A percentile compares a stretch with the other conserved stretches of the same genome.
Conservation (phyloP, 1,140 invertebrate species). For the Heliconius nattereri region DNA sequence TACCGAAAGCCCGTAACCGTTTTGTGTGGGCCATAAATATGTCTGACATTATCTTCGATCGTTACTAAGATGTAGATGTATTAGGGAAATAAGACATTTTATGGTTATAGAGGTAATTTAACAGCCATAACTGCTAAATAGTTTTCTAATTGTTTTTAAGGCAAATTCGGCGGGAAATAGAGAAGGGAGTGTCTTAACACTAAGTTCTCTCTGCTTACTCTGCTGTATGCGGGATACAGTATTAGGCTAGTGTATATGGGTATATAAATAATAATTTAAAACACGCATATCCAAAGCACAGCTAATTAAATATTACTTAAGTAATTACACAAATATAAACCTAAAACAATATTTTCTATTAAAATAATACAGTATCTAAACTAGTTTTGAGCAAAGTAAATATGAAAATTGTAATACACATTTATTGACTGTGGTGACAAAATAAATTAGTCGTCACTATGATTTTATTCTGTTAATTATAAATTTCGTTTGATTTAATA, state of each 20-base stretch:
- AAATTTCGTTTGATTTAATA: background rate
- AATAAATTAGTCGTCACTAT: background rate
- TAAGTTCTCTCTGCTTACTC: too few relatives aligned
- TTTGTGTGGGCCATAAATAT: constrained; percentile 58
- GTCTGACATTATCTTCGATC: constrained; percentile 52
- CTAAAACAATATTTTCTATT: background rate
- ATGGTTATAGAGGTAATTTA: constrained; percentile 56
- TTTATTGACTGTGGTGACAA: constrained; percentile 16
- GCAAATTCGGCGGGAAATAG: too few relatives aligned
- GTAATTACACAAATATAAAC: background rate
- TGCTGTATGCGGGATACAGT: too few relatives aligned
- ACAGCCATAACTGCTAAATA: constrained; percentile 46
- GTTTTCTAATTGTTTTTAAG: constrained; percentile 29
- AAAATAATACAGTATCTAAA: background rate
- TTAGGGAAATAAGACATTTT: constrained; percentile 63
- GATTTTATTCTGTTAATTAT: background rate
- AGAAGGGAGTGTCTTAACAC: too few relatives aligned
- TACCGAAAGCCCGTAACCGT: constrained; percentile 48
- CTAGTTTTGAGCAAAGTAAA: background rate
- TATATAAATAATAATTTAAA: too few relatives aligned
- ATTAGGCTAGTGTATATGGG: too few relatives aligned
- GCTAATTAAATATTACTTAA: background rate
- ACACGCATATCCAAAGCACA: background rate
- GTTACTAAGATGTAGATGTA: constrained; percentile 53
- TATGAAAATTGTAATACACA: constrained; percentile 15